These are phyloP conservation scores for Hormaphis cornu DNA, from an alignment of 1,140 invertebrate species.

Conservation along the genomic window DNA sequence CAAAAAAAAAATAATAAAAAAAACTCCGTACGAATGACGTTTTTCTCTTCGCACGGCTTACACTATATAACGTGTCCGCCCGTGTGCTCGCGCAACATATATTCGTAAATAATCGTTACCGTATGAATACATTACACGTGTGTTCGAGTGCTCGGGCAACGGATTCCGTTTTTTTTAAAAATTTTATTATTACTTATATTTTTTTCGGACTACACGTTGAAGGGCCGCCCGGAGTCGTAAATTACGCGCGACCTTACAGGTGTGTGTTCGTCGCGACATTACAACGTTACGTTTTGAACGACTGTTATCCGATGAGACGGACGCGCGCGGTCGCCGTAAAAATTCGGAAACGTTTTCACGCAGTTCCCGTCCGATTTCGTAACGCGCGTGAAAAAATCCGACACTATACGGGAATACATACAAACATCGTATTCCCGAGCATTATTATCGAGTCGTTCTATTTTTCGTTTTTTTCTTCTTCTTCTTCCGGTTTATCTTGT, in stretches of 20 bases:
- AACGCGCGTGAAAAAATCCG: no score
- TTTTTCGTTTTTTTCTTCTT: no score
- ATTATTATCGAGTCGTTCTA: no score
- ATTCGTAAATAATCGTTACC: no score
- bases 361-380: neutral
- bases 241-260: constrained; percentile 6
- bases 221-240: neutral
- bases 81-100: neutral
- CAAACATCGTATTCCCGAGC: no score
- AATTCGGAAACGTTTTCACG: neutral
- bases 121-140: no score
- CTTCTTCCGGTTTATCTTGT: no score
- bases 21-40: neutral
- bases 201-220: neutral
- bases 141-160: no score
- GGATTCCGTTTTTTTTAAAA: neutral
- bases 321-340: neutral
- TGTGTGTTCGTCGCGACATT: constrained; percentile 19
- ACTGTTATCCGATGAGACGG: neutral
- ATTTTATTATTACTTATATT: neutral
- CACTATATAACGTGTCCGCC: neutral
- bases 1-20: neutral
- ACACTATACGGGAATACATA: no score
- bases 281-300: constrained; percentile 18
- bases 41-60: neutral